Percentiles rank a stretch among this genome's conserved stretches.
Conservation (phyloP, 1,140 invertebrate genomes). For the Chironomus striatipennis region DNA sequence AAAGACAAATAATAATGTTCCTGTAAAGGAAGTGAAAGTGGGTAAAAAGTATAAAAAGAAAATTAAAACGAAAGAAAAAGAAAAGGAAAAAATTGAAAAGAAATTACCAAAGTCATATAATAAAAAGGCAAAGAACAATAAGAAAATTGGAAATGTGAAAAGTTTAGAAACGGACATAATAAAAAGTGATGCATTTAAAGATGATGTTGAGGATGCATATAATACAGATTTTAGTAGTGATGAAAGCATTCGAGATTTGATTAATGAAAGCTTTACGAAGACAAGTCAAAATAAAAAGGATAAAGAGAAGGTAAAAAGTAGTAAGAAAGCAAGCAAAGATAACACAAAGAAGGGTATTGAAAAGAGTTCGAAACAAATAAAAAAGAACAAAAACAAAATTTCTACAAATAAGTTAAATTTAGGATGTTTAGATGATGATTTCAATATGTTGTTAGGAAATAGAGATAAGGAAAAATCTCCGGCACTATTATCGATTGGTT, state of each 20-base stretch:
- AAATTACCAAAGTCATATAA: constrained; percentile 26
- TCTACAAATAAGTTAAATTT: neutral
- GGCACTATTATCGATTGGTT: neutral
- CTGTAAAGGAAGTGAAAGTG: neutral
- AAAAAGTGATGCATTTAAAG: constrained; percentile 26
- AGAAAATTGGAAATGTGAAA: constrained; percentile 28
- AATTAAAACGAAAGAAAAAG: constrained; percentile 25
- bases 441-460: neutral
- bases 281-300: constrained; percentile 28
- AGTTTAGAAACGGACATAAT: neutral
- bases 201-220: constrained; percentile 31
- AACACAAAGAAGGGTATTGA: neutral
- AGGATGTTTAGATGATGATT: neutral
- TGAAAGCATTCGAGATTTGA: constrained; percentile 5
- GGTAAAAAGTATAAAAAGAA: constrained; percentile 29
- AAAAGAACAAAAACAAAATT: neutral
- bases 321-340: neutral
- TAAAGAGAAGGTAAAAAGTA: neutral
- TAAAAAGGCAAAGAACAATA: constrained; percentile 31
- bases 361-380: neutral
- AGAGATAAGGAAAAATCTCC: neutral
- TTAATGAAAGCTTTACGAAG: constrained; percentile 40
- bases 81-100: constrained; percentile 30
- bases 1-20: too few species aligned
- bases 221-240: neutral